These are phyloP conservation scores for Petrolisthes cinctipes DNA, from an alignment of 2,888 invertebrate genomes.

Conservation along the genomic window DNA sequence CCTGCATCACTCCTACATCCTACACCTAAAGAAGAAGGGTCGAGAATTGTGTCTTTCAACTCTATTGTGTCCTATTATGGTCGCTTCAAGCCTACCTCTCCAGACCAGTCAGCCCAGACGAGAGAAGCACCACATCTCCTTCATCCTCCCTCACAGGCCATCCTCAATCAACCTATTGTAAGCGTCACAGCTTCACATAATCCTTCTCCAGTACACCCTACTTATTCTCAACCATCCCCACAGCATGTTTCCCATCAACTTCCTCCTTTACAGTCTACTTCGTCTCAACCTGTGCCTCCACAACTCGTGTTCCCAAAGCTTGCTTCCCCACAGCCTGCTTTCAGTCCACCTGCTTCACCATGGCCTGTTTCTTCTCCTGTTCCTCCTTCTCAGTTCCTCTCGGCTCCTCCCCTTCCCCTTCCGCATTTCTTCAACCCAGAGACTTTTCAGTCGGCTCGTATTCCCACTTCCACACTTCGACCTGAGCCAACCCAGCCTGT, in stretches of 20 bases:
- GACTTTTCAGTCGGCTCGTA: not conserved
- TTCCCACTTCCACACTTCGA: not conserved
- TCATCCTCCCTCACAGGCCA: not conserved
- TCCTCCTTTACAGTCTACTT: not conserved
- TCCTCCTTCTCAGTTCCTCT: not conserved
- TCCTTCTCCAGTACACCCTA: not conserved
- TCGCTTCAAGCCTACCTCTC: not conserved
- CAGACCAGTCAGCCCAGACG: not conserved
- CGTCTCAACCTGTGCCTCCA: not conserved
- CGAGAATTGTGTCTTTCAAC: slow-evolving; percentile 10
- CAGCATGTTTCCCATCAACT: not conserved
- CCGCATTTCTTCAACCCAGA: not conserved
- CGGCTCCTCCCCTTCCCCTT: not conserved
- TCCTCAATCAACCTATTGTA: not conserved
- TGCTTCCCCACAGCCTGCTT: not conserved
- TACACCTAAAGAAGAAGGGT: not conserved
- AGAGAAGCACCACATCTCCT: not conserved
- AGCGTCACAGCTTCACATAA: not conserved
- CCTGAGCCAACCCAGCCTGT: not conserved
- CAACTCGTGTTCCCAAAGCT: not conserved
- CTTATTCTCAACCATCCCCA: not conserved
- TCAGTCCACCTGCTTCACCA: not conserved
- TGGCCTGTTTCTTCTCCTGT: not conserved
- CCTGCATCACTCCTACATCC: not conserved
- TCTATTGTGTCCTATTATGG: slow-evolving; percentile 8